Conservation (phyloP, 2,113 vertebrate species). For the Tachuris rubrigastra region DNA sequence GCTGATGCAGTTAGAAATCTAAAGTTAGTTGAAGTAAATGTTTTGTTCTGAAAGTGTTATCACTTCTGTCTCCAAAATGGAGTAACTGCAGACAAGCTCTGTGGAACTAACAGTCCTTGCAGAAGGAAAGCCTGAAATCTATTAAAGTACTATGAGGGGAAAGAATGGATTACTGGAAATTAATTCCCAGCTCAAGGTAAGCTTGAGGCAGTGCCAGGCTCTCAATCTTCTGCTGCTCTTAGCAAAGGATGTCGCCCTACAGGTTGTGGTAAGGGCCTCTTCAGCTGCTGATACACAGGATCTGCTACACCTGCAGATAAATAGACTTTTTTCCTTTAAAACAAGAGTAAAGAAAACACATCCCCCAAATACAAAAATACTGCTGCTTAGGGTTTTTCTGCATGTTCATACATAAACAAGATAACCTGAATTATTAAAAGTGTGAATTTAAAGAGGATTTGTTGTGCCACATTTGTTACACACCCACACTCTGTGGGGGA, state of each 20-base stretch:
- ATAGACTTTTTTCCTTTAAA: not conserved
- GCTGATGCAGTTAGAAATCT: not conserved
- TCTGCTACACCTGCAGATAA: not conserved
- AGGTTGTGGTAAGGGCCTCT: not conserved
- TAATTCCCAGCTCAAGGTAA: not conserved
- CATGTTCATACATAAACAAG: not conserved
- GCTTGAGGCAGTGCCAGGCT: not conserved
- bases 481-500: not conserved
- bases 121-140: not conserved
- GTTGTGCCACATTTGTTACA: slow-evolving; percentile 20
- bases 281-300: not conserved
- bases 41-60: not conserved
- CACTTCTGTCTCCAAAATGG: not conserved
- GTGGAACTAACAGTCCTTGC: not conserved
- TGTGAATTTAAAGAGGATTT: slow-evolving; percentile 34
- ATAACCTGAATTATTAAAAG: not conserved
- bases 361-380: not conserved
- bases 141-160: not conserved
- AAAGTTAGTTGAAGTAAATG: not conserved
- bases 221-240: not conserved
- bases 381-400: not conserved
- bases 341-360: not conserved
- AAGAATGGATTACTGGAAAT: not conserved
- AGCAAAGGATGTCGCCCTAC: not conserved
- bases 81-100: not conserved